Base-by-base conservation (phyloP, 2,888 invertebrate genomes). In the Noctuana brunneofusca region DNA sequence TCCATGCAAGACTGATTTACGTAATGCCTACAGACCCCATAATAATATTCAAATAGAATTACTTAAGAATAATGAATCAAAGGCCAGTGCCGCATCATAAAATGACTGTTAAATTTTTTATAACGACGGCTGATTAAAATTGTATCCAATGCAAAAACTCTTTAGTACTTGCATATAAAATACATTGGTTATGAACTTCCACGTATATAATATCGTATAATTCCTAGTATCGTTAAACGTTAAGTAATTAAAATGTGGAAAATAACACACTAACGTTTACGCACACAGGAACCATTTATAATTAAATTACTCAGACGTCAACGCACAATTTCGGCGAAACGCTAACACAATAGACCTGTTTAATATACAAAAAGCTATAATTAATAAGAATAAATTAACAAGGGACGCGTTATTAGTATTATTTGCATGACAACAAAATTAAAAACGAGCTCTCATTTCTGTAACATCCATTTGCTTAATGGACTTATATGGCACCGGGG, bases 391-490 rank as follows among this genome's bases (percentile, higher is more conserved):
- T 68, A 72, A 72, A 71, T 70, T 76, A 76, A 75, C 79, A 71
- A 73, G 79, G 80, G 81, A 78, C 79, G 79, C 79, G 79, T 84
- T 84, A 84, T 80, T 79, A 82, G 78, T 79, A 83, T 81, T 80
- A 84, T 84, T 84, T 85, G 82, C 83, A 84, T 84, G 84, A 83
- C 83, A 85, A 78, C 81, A 74, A 85, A 89, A 89, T 89, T 89
- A 89, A 89, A 90, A 89, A 86, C 82, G 85, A 83, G 80, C 81
- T 82, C 83, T 83, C 84, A 85, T 89, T 88, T 83, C 84, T 80
- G 80, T 83, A 79, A 71, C 83, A 83, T 86, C 86, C 88, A 89
- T 90, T 89, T 90, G 80, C 83, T 79, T 90, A 90, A 89, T 89
- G 90, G 88, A 86, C 85, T 86, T 86, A 86, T 85, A 83, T 75